A percentile compares a stretch with the other conserved stretches of the same genome.
phyloP scores from a whole-genome alignment of 2,888 invertebrate species.

The Caenorhabditis doughertyi region DNA sequence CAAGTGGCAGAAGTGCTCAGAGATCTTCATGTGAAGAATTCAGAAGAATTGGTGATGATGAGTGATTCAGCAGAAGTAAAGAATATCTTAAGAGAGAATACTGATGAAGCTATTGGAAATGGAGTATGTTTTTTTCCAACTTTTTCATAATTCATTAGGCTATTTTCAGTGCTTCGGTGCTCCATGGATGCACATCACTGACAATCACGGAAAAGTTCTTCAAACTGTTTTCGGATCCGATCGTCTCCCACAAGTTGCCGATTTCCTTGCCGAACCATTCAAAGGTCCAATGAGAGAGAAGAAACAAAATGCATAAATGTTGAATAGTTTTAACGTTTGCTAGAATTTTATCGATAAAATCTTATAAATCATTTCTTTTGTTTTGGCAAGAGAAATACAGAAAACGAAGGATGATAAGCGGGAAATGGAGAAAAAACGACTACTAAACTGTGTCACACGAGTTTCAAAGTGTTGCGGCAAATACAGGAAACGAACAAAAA shows the following conservation, averaged over 20 bases:
- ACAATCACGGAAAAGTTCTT: slow-evolving; percentile 48
- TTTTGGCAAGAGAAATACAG: slow-evolving; percentile 49
- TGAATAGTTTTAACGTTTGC: slow-evolving; percentile 7
- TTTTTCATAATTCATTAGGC: background rate
- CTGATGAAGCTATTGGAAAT: slow-evolving; percentile 55
- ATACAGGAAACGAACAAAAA: slow-evolving; percentile 32
- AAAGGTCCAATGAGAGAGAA: slow-evolving; percentile 51
- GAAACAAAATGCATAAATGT: slow-evolving; percentile 16
- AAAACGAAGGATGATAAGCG: slow-evolving; percentile 26
- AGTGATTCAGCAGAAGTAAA: slow-evolving; percentile 53
- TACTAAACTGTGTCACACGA: slow-evolving; percentile 49
- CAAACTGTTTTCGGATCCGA: slow-evolving; percentile 62
- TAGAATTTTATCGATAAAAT: slow-evolving; percentile 17
- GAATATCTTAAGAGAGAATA: slow-evolving; percentile 53
- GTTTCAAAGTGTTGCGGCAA: slow-evolving; percentile 52
- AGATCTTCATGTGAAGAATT: slow-evolving; percentile 44
- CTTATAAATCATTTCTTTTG: slow-evolving; percentile 31
- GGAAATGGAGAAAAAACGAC: slow-evolving; percentile 13
- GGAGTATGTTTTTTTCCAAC: slow-evolving; percentile 25
- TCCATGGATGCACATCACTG: slow-evolving; percentile 59
- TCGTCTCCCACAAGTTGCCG: slow-evolving; percentile 59
- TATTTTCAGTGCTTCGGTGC: slow-evolving; percentile 58
- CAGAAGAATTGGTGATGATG: slow-evolving; percentile 35
- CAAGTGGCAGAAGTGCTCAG: slow-evolving; percentile 53
- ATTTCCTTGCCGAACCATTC: slow-evolving; percentile 56